Evolutionary conservation across 1,140 invertebrate species (phyloP), one percentile per base, ranked within the genome.

Genomic region (Goniozus legneri): DNA sequence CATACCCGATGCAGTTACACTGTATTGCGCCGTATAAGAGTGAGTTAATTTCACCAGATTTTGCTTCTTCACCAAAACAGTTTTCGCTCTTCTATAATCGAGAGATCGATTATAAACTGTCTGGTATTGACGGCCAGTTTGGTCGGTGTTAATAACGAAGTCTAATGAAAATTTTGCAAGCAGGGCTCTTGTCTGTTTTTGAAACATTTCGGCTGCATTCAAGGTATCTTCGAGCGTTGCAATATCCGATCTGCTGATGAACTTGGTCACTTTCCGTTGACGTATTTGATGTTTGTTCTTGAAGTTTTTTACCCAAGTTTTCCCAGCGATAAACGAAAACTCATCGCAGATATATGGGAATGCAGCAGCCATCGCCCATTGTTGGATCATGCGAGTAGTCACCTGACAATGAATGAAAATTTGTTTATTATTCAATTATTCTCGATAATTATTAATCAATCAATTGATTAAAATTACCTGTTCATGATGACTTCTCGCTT

Each of bases 11-110:
- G 34, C 13, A 8, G 31, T 41, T 14, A 47, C 13, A 4, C 34
- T 20, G 30, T 54, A 54, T 40, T 57, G 45, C 10, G 49, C 53
- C 1, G 49, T 55, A n/a, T 47, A 55, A 0, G 40, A 52, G 15
- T 38, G 41, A 1, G 34, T 39, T 1, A 52, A 13, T 38, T 44
- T 44, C n/a, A 44, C 39, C 8, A 22, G 1, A 19, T 27, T 32
- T 20, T n/a, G n/a, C n/a, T n/a, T n/a, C n/a, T n/a, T n/a, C n/a
- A n/a, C 19, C 41, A 27, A 16, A 47, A 37, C 1, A 12, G 22
- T 47, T 47, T 15, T 4, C 0, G 3, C 13, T 33, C 32, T 22
- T 16, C 10, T 33, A 33, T 10, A 43, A 0, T 20, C 22, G 6
- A 19, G 3, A 21, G 2, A 4, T n/a, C 13, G 21, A 40, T 20